Conservation (phyloP, 2,888 invertebrate genomes). For the Crematogaster levior region DNA sequence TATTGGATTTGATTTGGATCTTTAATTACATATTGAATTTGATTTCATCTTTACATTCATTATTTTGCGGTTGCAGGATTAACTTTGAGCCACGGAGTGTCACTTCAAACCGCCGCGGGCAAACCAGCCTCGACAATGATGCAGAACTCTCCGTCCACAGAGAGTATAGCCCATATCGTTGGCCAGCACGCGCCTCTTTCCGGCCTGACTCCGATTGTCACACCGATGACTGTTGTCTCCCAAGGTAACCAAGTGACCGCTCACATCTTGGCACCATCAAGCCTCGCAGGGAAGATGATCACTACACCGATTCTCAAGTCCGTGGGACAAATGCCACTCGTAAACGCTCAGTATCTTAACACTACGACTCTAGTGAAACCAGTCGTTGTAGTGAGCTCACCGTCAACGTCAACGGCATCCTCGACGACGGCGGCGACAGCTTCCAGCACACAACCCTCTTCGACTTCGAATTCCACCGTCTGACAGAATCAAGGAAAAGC, state of each 20-base stretch:
- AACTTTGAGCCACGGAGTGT: conserved; percentile 85
- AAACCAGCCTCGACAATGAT: conserved; percentile 80
- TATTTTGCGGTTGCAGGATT: conserved; percentile 77
- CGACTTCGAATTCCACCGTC: conserved; percentile 80
- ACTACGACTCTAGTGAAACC: conserved; percentile 89
- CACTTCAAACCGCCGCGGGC: conserved; percentile 83
- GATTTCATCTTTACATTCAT: not conserved
- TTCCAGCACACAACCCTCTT: conserved; percentile 78
- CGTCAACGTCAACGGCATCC: conserved; percentile 79
- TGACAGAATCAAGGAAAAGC: conserved; percentile 80
- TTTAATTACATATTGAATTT: not conserved
- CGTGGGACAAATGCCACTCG: conserved; percentile 88
- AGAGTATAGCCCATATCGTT: conserved; percentile 86
- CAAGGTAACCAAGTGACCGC: conserved; percentile 87
- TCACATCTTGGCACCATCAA: conserved; percentile 89
- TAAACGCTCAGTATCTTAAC: conserved; percentile 90
- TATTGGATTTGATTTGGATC: not conserved
- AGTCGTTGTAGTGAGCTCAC: conserved; percentile 89
- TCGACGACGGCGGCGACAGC: conserved; percentile 80
- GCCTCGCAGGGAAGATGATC: conserved; percentile 90
- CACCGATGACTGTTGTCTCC: conserved; percentile 88
- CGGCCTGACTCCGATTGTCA: conserved; percentile 88
- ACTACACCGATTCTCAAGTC: conserved; percentile 87
- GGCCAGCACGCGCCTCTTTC: conserved; percentile 83
- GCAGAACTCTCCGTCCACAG: conserved; percentile 83